These are phyloP conservation scores for Berghia stephanieae DNA, from an alignment of 1,140 invertebrate species.

Conservation along the genomic window DNA sequence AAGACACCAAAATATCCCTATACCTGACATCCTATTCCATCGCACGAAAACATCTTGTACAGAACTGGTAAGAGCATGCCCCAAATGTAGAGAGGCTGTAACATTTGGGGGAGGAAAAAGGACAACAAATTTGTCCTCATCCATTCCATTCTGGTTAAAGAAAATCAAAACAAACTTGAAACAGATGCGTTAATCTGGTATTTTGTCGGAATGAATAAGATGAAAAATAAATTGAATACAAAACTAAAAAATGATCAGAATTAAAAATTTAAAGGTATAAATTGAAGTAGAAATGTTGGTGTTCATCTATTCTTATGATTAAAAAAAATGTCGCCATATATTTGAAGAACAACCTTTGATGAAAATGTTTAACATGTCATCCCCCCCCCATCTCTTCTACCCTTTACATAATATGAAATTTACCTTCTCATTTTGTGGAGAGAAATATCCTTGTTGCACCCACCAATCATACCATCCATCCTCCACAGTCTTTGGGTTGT, in stretches of 20 bases:
- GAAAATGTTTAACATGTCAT: not conserved
- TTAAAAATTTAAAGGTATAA: not conserved
- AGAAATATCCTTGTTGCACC: constrained; percentile 97
- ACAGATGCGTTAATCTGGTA: not conserved
- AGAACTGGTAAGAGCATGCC: constrained; percentile 96
- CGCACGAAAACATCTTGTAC: constrained; percentile 93
- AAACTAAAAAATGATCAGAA: not conserved
- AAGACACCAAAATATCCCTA: no score
- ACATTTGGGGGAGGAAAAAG: constrained; percentile 99
- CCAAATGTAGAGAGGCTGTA: constrained; percentile 95
- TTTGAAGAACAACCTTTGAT: not conserved
- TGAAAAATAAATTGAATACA: not conserved
- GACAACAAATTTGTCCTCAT: constrained; percentile 80
- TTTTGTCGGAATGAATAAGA: not conserved
- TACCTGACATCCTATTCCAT: constrained; percentile 71
- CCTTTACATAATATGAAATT: not conserved
- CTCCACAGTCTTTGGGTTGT: constrained; percentile 95
- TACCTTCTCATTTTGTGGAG: constrained; percentile 85
- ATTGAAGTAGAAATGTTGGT: not conserved
- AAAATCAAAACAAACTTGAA: not conserved
- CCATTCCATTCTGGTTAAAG: not conserved
- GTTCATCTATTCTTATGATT: not conserved
- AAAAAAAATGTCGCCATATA: not conserved
- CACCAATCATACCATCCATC: constrained; percentile 95
- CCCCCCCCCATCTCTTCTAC: not conserved